Conservation (phyloP, 1,140 invertebrate species). For the Caerostris extrusa region DNA sequence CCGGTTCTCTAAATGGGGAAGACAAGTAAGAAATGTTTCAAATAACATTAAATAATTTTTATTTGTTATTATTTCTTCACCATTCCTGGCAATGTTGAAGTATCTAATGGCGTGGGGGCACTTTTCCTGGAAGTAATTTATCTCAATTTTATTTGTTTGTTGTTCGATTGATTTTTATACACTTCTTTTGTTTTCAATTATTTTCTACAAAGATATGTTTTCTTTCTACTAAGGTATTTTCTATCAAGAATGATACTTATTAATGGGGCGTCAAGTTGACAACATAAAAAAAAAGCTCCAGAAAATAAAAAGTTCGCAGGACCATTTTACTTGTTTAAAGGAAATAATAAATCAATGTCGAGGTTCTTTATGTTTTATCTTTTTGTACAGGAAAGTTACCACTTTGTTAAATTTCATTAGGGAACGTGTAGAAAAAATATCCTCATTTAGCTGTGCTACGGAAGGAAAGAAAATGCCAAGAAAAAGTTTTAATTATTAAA, state of each 20-base stretch:
- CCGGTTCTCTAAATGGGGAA: background rate
- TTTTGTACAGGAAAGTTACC: background rate
- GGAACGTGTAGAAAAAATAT: background rate
- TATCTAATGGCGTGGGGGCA: slow-evolving; percentile 23
- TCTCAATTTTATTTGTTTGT: slow-evolving; percentile 59
- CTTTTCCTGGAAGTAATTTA: slow-evolving; percentile 46
- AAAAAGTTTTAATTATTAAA: background rate
- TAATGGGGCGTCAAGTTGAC: slow-evolving; percentile 13
- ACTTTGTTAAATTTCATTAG: no score
- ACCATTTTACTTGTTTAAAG: background rate
- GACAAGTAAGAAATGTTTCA: slow-evolving; percentile 33
- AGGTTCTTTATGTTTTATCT: background rate
- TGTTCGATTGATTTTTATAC: slow-evolving; percentile 34
- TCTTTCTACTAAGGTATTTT: background rate
- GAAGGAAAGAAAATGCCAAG: no score
- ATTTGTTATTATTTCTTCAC: slow-evolving; percentile 11
- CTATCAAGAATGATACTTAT: slow-evolving; percentile 35
- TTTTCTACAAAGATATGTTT: slow-evolving; percentile 39
- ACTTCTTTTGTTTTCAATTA: slow-evolving; percentile 63
- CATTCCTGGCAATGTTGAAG: background rate
- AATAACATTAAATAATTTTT: slow-evolving; percentile 31
- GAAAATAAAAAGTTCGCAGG: background rate
- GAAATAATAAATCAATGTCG: background rate
- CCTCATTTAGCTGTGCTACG: background rate
- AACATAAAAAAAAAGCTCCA: background rate